These are phyloP conservation scores for Psilanteris sp. DNA, from an alignment of 1,140 invertebrate genomes.

Conservation along the genomic window DNA sequence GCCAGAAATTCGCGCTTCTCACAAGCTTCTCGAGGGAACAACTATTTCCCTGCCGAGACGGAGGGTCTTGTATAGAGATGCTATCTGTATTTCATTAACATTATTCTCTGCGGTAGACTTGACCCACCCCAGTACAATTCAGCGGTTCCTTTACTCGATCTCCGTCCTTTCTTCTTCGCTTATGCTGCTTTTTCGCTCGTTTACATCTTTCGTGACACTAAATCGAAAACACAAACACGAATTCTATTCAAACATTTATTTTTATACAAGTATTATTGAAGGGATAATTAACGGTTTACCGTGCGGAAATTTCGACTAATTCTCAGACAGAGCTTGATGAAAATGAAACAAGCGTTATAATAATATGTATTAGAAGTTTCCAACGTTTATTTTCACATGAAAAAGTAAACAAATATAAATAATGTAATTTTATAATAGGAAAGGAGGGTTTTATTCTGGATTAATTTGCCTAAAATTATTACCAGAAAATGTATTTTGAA, in stretches of 20 bases:
- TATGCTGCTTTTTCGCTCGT: constrained; percentile 32
- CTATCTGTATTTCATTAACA: constrained; percentile 81
- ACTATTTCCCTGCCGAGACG: constrained; percentile 54
- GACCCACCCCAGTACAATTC: constrained; percentile 52
- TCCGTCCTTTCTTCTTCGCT: constrained; percentile 21
- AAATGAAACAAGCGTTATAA: too few relatives aligned
- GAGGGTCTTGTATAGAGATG: constrained; percentile 75
- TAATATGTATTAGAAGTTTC: too few relatives aligned
- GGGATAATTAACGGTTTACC: constrained; percentile 44
- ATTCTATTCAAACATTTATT: constrained; percentile 30
- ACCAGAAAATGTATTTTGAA: too few relatives aligned
- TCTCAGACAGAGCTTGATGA: too few relatives aligned
- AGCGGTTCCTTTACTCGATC: constrained; percentile 47
- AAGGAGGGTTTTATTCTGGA: too few relatives aligned
- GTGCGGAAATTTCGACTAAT: too few relatives aligned
- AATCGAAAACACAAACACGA: constrained; percentile 48
- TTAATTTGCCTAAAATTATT: too few relatives aligned
- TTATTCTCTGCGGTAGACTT: constrained; percentile 78
- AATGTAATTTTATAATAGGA: too few relatives aligned
- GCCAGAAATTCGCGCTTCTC: constrained; percentile 46
- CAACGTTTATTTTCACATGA: too few relatives aligned
- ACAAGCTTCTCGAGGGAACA: constrained; percentile 41
- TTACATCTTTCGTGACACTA: constrained; percentile 38
- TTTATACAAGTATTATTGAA: constrained; percentile 17
- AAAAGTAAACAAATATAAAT: too few relatives aligned